Evolutionary conservation across 2,888 invertebrate species (phyloP).

Genomic region (Formica aserva): DNA sequence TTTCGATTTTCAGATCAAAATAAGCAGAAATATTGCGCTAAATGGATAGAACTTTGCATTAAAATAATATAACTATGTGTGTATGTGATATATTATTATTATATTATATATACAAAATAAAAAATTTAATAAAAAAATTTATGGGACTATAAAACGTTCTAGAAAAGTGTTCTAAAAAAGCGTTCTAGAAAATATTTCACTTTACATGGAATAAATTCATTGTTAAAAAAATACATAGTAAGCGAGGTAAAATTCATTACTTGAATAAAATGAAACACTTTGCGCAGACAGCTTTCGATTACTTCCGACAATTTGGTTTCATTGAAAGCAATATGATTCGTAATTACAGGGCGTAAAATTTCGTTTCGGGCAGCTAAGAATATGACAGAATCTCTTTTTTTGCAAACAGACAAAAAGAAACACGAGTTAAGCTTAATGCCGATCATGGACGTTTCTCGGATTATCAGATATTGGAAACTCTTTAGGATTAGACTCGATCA

Average conservation of each 20-base stretch:
- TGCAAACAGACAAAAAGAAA: conserved; percentile 39
- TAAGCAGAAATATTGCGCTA: not conserved
- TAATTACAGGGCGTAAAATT: conserved; percentile 38
- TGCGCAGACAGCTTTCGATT: not conserved
- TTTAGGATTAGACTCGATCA: conserved; percentile 79
- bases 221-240: not conserved
- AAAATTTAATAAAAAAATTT: not conserved
- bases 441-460: conserved; percentile 58
- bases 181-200: not conserved
- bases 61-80: not conserved
- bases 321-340: conserved; percentile 27
- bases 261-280: not conserved
- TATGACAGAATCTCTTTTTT: conserved; percentile 13
- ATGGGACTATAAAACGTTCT: not conserved
- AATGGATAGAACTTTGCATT: not conserved
- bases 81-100: too few relatives aligned
- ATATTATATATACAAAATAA: not conserved
- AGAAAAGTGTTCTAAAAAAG: not conserved
- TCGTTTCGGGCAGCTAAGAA: not conserved
- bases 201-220: not conserved
- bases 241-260: conserved; percentile 9
- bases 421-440: conserved; percentile 56
- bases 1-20: not conserved
- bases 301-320: conserved; percentile 3
- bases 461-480: conserved; percentile 82